These are phyloP conservation scores for Busseola fusca DNA, from an alignment of 2,888 invertebrate species.

Conservation along the genomic window DNA sequence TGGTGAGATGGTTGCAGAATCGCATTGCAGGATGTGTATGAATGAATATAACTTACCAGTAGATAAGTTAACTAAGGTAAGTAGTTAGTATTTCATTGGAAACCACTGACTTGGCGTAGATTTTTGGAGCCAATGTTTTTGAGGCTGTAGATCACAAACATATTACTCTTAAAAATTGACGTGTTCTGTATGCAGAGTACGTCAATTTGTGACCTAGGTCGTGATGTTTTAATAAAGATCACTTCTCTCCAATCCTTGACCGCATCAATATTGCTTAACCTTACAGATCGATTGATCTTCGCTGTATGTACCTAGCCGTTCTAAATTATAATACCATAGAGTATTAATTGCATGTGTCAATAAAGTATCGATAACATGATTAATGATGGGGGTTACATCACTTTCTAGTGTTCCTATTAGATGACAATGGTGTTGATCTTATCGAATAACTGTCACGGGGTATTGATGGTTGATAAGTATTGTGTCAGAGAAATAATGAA, in stretches of 20 bases:
- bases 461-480: slow-evolving; percentile 12
- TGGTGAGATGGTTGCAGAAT: no score
- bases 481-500: neutral
- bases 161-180: neutral
- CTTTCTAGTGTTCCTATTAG: slow-evolving; percentile 6
- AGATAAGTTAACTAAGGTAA: no score
- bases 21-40: neutral
- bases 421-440: slow-evolving; percentile 27
- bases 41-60: neutral
- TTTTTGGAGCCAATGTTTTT: neutral
- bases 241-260: slow-evolving; percentile 35
- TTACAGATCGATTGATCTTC: slow-evolving; percentile 34
- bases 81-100: neutral
- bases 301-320: slow-evolving; percentile 21
- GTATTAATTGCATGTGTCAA: slow-evolving; percentile 43
- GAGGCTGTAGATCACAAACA: neutral
- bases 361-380: slow-evolving; percentile 47
- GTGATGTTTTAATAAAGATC: slow-evolving; percentile 30
- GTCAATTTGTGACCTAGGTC: neutral
- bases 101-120: neutral
- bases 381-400: slow-evolving; percentile 34
- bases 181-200: neutral
- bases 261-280: slow-evolving; percentile 31
- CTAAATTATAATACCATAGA: slow-evolving; percentile 42
- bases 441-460: slow-evolving; percentile 17